Evolutionary conservation across 2,113 vertebrate genomes (phyloP).

Genomic region (Rattus rattus): DNA sequence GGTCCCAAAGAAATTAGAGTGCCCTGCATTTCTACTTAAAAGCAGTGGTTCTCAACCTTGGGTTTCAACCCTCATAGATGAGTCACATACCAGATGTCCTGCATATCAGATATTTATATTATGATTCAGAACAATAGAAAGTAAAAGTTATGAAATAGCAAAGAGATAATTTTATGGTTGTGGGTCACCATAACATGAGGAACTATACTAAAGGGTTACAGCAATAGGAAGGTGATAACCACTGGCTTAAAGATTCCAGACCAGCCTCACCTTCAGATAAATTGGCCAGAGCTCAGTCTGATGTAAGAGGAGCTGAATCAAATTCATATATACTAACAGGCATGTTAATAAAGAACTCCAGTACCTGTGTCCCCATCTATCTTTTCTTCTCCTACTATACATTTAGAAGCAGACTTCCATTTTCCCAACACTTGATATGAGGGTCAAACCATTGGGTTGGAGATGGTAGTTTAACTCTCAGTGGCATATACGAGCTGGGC

Average conservation of each 20-base stretch:
- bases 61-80: neutral
- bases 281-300: neutral
- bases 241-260: neutral
- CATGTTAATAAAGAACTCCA: fast-evolving
- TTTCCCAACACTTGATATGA: neutral
- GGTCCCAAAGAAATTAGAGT: neutral
- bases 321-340: neutral
- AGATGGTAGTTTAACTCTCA: neutral
- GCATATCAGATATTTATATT: neutral
- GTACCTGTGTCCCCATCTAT: neutral
- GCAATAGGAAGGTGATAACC: neutral
- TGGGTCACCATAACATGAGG: neutral
- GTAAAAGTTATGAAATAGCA: neutral
- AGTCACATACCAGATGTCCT: neutral
- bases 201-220: neutral
- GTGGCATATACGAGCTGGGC: neutral
- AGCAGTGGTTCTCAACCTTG: neutral
- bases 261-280: neutral
- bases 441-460: neutral
- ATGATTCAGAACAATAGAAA: neutral
- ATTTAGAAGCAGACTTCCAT: neutral
- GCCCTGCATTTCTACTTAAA: neutral
- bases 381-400: neutral
- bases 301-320: neutral
- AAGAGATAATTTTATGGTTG: neutral